Conservation (phyloP, 2,113 vertebrate genomes). For the Misgurnus anguillicaudatus region DNA sequence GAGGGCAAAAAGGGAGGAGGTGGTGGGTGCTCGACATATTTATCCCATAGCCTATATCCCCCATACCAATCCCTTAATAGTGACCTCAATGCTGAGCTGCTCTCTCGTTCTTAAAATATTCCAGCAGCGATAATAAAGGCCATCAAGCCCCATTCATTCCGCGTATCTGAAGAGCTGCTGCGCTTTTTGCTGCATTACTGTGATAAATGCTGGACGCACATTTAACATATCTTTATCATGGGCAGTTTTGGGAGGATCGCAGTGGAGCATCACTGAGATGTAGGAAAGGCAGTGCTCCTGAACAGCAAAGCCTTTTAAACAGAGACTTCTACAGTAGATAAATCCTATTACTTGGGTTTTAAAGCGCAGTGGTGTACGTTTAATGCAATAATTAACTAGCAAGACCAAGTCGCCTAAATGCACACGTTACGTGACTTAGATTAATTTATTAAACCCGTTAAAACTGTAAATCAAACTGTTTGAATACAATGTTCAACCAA, state of each 20-base stretch:
- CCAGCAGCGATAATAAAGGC: conserved; percentile 39
- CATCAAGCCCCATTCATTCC: conserved; percentile 12
- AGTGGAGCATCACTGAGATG: conserved; percentile 10
- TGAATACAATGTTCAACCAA: neutral
- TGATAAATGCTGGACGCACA: neutral
- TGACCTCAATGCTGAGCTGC: conserved; percentile 39
- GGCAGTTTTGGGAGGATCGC: neutral
- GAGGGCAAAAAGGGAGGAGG: neutral
- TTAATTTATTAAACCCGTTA: neutral
- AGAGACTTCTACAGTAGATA: neutral
- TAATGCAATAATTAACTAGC: conserved; percentile 59
- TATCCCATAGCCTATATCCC: conserved; percentile 25
- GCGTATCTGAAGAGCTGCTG: conserved; percentile 19
- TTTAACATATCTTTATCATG: neutral
- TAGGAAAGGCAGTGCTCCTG: conserved; percentile 18
- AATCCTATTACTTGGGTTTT: conserved; percentile 70
- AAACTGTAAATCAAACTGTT: neutral
- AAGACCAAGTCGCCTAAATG: conserved; percentile 14
- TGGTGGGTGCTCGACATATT: conserved; percentile 8
- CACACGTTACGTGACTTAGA: conserved; percentile 9
- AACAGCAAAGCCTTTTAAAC: conserved; percentile 4
- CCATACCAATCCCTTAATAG: conserved; percentile 31
- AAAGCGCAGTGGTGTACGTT: conserved; percentile 53
- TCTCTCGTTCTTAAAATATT: conserved; percentile 37
- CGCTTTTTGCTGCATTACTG: conserved; percentile 26